Conservation (phyloP, 2,797 vertebrate species). For the Halcyon chelicuti region DNA sequence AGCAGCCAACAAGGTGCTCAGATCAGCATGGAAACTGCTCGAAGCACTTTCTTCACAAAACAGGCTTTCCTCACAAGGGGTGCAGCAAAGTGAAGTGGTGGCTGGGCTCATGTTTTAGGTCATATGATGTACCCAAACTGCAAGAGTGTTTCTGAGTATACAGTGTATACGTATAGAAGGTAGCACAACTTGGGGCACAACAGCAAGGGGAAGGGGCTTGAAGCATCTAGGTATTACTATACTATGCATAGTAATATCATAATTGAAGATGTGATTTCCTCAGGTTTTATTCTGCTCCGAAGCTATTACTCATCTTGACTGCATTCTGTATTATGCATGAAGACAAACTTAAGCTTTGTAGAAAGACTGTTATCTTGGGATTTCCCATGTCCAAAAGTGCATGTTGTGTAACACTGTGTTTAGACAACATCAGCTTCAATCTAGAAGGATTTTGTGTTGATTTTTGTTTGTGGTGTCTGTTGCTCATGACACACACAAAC, state of each 20-base stretch:
- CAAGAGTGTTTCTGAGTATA: neutral
- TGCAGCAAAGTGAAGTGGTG: neutral
- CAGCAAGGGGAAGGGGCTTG: neutral
- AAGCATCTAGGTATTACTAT: neutral
- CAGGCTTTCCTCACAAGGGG: neutral
- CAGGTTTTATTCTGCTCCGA: neutral
- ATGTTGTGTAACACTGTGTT: neutral
- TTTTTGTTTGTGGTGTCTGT: neutral
- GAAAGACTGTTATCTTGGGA: neutral
- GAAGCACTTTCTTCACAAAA: neutral
- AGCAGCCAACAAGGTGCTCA: neutral
- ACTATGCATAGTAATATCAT: neutral
- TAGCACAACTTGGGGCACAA: neutral
- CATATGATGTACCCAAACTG: neutral
- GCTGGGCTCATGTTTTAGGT: neutral
- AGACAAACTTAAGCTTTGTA: conserved; percentile 20
- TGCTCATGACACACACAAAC: neutral
- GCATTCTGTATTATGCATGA: conserved; percentile 42
- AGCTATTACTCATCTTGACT: conserved; percentile 39
- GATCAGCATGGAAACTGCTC: neutral
- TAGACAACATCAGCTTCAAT: neutral
- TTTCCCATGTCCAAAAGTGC: neutral
- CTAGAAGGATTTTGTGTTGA: neutral
- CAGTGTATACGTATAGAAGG: neutral
- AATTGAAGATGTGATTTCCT: neutral